Evolutionary conservation across 2,888 invertebrate genomes (phyloP).

Genomic region (Metalampra italica): DNA sequence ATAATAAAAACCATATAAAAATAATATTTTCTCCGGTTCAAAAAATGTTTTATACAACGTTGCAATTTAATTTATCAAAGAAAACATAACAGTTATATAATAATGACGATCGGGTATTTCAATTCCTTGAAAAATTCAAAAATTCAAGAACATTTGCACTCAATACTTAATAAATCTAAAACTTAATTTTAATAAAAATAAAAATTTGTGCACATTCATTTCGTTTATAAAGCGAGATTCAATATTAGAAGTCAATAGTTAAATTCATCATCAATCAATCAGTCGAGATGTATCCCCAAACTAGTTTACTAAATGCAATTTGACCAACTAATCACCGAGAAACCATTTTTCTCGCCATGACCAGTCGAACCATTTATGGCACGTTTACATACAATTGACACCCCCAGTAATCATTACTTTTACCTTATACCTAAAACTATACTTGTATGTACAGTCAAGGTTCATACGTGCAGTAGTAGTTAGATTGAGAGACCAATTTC

Average conservation of each 20-base stretch:
- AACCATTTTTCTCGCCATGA: background rate
- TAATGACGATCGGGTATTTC: background rate
- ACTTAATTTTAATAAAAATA: background rate
- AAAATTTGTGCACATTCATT: background rate
- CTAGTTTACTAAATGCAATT: background rate
- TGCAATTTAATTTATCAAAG: background rate
- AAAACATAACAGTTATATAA: background rate
- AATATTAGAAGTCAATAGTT: background rate
- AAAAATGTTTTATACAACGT: background rate
- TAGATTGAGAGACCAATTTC: no score
- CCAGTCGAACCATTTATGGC: slow-evolving; percentile 1
- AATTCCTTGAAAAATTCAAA: background rate
- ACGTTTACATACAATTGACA: slow-evolving; percentile 2
- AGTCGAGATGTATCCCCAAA: no score
- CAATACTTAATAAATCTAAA: background rate
- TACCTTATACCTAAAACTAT: no score
- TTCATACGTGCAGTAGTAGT: no score
- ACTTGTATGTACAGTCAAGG: no score
- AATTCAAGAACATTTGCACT: no score
- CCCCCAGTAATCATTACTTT: background rate
- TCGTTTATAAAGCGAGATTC: background rate
- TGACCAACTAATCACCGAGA: background rate
- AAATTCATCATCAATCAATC: background rate
- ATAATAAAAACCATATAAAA: background rate
- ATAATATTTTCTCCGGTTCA: background rate